Percentiles rank a stretch among this genome's conserved stretches.
phyloP scores from a whole-genome alignment of 2,888 invertebrate species.

The Ophion slaviceki region DNA sequence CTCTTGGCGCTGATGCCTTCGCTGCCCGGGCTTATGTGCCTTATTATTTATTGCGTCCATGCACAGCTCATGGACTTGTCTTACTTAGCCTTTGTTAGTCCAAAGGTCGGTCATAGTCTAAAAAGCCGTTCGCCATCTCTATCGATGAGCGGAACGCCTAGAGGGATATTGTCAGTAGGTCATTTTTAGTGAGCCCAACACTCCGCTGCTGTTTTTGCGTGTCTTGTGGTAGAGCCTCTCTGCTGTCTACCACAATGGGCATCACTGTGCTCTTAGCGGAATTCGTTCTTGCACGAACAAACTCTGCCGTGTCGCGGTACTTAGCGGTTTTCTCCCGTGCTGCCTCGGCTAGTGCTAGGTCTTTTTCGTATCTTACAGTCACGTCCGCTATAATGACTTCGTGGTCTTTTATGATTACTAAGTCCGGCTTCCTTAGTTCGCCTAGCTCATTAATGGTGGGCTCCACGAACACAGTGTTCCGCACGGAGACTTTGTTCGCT shows the following conservation, averaged over 20 bases:
- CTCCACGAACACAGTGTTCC: constrained; percentile 19
- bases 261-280: constrained; percentile 68
- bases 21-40: no score
- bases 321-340: constrained; percentile 70
- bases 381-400: constrained; percentile 75
- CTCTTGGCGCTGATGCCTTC: no score
- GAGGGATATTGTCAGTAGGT: background rate
- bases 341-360: constrained; percentile 67
- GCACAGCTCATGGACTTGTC: no score
- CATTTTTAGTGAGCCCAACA: constrained; percentile 67
- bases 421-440: constrained; percentile 74
- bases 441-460: constrained; percentile 34
- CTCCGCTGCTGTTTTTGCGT: constrained; percentile 68
- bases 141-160: constrained; percentile 19
- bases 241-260: constrained; percentile 77
- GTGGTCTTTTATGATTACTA: constrained; percentile 70
- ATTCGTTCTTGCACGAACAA: background rate
- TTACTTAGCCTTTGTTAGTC: no score
- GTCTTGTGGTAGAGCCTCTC: constrained; percentile 75
- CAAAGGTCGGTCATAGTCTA: background rate
- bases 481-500: background rate
- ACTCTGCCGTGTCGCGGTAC: constrained; percentile 59
- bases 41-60: no score
- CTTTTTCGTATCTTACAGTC: constrained; percentile 70
- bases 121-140: constrained; percentile 24